Evolutionary conservation across 2,888 invertebrate genomes (phyloP).

Genomic region (Tridacna gigas): DNA sequence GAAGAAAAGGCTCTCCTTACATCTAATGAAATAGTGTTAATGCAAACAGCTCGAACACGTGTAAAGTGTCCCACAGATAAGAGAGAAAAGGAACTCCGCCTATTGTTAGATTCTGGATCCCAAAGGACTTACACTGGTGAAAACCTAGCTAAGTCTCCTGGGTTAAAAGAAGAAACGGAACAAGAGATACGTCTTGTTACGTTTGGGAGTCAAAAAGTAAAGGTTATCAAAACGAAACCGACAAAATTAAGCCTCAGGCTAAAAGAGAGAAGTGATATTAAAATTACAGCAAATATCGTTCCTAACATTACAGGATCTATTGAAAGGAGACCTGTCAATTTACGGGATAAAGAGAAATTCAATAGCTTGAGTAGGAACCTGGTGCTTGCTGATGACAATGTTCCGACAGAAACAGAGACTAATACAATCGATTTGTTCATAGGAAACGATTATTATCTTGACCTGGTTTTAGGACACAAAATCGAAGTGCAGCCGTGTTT

Average conservation of each 20-base stretch:
- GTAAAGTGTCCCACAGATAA: constrained; percentile 15
- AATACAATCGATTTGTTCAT: constrained; percentile 30
- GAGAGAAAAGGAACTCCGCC: neutral
- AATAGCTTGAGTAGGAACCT: neutral
- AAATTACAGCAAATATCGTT: constrained; percentile 13
- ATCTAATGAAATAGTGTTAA: constrained; percentile 29
- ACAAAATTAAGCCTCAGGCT: constrained; percentile 19
- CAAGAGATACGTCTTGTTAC: constrained; percentile 32
- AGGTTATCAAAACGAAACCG: constrained; percentile 23
- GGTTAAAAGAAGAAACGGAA: constrained; percentile 11
- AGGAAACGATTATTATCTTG: constrained; percentile 42
- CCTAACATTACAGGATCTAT: constrained; percentile 28
- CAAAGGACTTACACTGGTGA: constrained; percentile 22
- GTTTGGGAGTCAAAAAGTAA: constrained; percentile 13
- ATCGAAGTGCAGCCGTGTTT: constrained; percentile 29
- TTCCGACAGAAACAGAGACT: too few relatives aligned
- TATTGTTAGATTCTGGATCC: constrained; percentile 32
- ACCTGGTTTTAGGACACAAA: constrained; percentile 24
- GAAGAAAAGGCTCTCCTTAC: neutral
- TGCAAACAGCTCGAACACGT: constrained; percentile 36
- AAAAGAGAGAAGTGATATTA: constrained; percentile 23
- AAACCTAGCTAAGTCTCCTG: constrained; percentile 5
- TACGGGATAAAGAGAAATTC: neutral
- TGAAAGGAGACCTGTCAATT: constrained; percentile 18
- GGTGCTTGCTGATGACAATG: neutral